Conservation (phyloP, 2,888 invertebrate species). For the Yponomeuta cagnagella region DNA sequence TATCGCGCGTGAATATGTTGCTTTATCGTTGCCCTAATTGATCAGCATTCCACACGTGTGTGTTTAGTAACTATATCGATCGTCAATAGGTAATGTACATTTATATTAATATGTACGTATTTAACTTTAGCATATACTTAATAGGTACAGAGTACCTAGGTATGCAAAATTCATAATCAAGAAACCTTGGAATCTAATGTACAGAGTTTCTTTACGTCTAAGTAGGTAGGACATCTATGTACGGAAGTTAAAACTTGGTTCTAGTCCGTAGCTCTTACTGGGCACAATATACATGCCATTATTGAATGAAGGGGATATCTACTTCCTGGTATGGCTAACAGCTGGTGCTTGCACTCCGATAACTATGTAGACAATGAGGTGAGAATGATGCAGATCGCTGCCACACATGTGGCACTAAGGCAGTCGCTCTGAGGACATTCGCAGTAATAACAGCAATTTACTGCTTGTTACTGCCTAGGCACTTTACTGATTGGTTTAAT, state of each 20-base stretch:
- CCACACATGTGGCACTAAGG: constrained; percentile 25
- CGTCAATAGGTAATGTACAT: background rate
- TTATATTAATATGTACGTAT: background rate
- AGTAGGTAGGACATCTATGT: too few relatives aligned
- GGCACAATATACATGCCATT: too few relatives aligned
- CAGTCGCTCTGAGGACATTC: constrained; percentile 20
- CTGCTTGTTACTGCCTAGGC: constrained; percentile 34
- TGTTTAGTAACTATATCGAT: background rate
- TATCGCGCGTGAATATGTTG: background rate
- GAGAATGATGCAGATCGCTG: constrained; percentile 17
- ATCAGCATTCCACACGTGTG: background rate
- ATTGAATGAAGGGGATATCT: too few relatives aligned
- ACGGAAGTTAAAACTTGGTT: too few relatives aligned
- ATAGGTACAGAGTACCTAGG: too few relatives aligned
- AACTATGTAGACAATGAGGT: constrained; percentile 12
- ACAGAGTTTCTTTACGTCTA: too few relatives aligned
- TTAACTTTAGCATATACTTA: background rate
- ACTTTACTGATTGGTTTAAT: constrained; percentile 27
- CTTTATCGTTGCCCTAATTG: constrained; percentile 2
- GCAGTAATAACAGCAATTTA: constrained; percentile 37
- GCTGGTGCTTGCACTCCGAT: background rate
- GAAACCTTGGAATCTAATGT: too few relatives aligned
- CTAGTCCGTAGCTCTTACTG: too few relatives aligned
- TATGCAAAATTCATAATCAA: too few relatives aligned
- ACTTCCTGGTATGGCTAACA: too few relatives aligned